Evolutionary conservation across 2,888 invertebrate genomes (phyloP).

Genomic region (Endotricha flammealis): DNA sequence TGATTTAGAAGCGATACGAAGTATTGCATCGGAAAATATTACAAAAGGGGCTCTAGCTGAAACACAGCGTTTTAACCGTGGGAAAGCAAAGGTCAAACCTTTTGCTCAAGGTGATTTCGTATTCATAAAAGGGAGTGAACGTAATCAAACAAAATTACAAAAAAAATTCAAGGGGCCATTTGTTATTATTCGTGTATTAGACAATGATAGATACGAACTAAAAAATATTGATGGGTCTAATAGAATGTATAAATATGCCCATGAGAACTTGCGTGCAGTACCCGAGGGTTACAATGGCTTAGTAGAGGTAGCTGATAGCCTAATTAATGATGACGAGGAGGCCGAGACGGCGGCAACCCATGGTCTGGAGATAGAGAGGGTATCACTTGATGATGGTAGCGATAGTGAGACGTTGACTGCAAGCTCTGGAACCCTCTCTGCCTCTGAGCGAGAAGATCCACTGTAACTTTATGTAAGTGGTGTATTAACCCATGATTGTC

Average conservation of each 20-base stretch:
- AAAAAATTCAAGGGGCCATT: constrained; percentile 18
- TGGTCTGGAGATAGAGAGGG: constrained; percentile 4
- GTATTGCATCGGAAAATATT: too few species aligned
- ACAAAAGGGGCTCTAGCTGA: too few species aligned
- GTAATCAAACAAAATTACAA: constrained; percentile 21
- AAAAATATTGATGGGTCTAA: constrained; percentile 16
- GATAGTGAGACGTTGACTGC: constrained; percentile 13
- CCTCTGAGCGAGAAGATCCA: constrained; percentile 1
- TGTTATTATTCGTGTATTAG: constrained; percentile 14
- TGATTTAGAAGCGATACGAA: too few species aligned
- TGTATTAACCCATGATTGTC: too few species aligned
- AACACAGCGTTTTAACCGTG: too few species aligned
- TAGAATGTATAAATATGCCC: constrained; percentile 21
- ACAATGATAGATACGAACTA: constrained; percentile 14
- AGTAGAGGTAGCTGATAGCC: constrained; percentile 12
- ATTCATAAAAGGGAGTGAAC: too few species aligned
- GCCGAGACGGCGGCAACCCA: constrained; percentile 17
- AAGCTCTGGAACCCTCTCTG: constrained; percentile 11
- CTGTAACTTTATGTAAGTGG: too few species aligned
- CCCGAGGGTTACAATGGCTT: constrained; percentile 16
- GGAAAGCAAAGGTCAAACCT: too few species aligned
- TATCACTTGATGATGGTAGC: constrained; percentile 1
- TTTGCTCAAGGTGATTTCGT: too few species aligned
- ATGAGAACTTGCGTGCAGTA: too few species aligned
- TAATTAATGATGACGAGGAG: constrained; percentile 13